These are phyloP conservation scores for Rugalucina vietnamica DNA, from an alignment of 2,888 invertebrate species.

Conservation along the genomic window DNA sequence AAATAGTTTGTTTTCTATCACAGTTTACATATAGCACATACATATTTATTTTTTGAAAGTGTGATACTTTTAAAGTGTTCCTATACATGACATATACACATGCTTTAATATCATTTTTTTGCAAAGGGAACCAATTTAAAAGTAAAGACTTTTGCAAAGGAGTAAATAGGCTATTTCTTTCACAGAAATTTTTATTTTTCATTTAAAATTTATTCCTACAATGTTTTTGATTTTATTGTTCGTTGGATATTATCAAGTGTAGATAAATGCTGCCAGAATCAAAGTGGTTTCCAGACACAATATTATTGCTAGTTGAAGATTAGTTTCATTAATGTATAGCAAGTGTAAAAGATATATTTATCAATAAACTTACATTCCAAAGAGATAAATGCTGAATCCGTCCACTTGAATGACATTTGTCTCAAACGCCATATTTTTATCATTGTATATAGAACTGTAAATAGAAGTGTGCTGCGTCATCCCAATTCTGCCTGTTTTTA, in stretches of 20 bases:
- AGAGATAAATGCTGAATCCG: background rate
- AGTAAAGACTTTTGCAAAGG: background rate
- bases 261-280: background rate
- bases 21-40: background rate
- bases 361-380: background rate
- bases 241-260: background rate
- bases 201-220: too few species aligned
- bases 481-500: background rate
- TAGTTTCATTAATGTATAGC: background rate
- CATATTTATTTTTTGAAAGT: background rate
- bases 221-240: background rate
- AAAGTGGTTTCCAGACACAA: background rate
- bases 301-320: background rate
- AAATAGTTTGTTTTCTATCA: background rate
- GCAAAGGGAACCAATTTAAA: too few species aligned
- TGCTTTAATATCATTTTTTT: too few species aligned
- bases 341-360: background rate
- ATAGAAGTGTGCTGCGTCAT: background rate
- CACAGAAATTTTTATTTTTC: background rate
- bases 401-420: background rate
- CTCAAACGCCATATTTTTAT: conserved; percentile 6
- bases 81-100: background rate
- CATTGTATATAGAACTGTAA: background rate
- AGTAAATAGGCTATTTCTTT: background rate
- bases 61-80: background rate